Conservation (phyloP, 2,113 vertebrate genomes). For the Microtus pennsylvanicus region DNA sequence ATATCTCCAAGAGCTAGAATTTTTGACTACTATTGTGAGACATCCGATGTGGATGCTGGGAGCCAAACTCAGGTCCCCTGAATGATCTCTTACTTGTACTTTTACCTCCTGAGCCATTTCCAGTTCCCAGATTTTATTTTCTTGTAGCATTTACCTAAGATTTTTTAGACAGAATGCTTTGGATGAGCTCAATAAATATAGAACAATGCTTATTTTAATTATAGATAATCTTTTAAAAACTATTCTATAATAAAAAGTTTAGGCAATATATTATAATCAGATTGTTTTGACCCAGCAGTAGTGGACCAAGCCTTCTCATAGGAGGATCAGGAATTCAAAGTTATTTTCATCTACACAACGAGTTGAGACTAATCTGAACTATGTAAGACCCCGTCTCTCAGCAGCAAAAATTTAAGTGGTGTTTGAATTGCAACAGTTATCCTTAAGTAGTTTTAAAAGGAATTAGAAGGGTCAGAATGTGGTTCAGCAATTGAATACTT, state of each 20-base stretch:
- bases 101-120: not conserved
- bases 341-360: not conserved
- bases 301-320: not conserved
- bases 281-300: not conserved
- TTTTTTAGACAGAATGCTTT: not conserved
- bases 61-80: not conserved
- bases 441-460: constrained; percentile 36
- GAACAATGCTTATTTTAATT: not conserved
- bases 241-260: not conserved
- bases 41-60: not conserved
- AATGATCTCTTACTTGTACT: not conserved
- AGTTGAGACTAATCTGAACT: not conserved
- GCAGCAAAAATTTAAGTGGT: not conserved
- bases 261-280: not conserved
- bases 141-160: not conserved
- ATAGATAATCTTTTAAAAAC: not conserved
- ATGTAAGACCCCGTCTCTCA: not conserved
- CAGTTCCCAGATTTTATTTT: constrained; percentile 41
- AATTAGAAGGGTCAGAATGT: not conserved
- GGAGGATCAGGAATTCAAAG: not conserved
- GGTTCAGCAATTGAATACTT: not conserved
- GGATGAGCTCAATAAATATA: not conserved
- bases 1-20: not conserved
- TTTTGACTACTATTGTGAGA: not conserved
- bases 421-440: not conserved